Conservation (phyloP, 2,888 invertebrate genomes). For the Chirona hameri region DNA sequence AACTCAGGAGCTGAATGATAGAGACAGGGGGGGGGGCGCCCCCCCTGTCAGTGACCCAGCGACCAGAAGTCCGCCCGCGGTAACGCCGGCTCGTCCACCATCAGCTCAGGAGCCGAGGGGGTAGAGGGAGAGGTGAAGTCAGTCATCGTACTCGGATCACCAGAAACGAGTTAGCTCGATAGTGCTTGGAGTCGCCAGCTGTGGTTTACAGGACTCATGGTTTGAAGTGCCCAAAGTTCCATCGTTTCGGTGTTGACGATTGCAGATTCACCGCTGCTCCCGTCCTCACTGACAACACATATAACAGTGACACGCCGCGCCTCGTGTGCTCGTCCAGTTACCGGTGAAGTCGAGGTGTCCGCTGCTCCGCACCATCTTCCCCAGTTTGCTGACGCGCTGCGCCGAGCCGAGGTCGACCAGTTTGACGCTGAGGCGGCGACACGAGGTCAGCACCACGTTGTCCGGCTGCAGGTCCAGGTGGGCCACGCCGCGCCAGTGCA, state of each 20-base stretch:
- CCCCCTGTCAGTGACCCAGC: slow-evolving; percentile 57
- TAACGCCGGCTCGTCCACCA: slow-evolving; percentile 80
- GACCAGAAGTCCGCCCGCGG: slow-evolving; percentile 95
- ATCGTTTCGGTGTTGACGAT: no score
- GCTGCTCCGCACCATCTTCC: slow-evolving; percentile 64
- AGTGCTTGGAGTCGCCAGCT: no score
- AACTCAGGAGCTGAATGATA: slow-evolving; percentile 72
- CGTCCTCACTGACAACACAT: no score
- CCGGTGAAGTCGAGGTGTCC: slow-evolving; percentile 73
- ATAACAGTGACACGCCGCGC: no score
- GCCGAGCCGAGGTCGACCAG: slow-evolving; percentile 89
- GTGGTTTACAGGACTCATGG: no score
- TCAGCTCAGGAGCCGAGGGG: slow-evolving; percentile 81
- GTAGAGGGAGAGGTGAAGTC: no score
- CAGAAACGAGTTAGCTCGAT: no score
- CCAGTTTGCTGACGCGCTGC: slow-evolving; percentile 73
- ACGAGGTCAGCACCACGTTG: slow-evolving; percentile 86
- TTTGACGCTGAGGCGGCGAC: slow-evolving; percentile 80
- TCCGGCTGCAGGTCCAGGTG: slow-evolving; percentile 91
- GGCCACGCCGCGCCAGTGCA: slow-evolving; percentile 89
- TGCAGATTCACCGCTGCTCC: no score
- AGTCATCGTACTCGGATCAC: no score
- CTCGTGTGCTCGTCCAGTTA: no score
- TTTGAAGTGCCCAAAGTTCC: no score
- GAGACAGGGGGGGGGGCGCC: background rate